phyloP scores from a whole-genome alignment of 1,140 invertebrate species.

The Drosophila suzukii region DNA sequence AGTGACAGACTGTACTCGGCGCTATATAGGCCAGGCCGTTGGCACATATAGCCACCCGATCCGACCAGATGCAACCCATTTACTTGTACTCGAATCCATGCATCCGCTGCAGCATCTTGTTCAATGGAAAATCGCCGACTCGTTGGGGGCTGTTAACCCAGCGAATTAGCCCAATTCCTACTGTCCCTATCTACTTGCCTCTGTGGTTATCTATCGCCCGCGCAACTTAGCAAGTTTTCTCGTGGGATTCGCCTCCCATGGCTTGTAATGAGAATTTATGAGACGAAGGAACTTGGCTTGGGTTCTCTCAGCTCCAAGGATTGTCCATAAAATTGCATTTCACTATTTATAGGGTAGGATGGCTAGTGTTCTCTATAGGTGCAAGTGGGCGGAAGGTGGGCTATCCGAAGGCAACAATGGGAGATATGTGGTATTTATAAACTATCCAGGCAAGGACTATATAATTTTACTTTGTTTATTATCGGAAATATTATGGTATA shows the following conservation, averaged over 20 bases:
- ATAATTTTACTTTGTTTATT: not conserved
- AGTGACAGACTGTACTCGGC: slow-evolving; percentile 61
- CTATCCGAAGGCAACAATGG: not conserved
- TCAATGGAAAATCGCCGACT: slow-evolving; percentile 54
- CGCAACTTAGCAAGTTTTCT: not conserved
- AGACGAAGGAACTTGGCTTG: slow-evolving; percentile 6
- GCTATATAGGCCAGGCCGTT: slow-evolving; percentile 74
- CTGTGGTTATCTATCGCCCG: not conserved
- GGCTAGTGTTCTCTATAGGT: not conserved
- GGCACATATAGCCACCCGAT: slow-evolving; percentile 52
- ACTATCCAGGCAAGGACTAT: not conserved
- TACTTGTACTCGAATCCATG: not conserved
- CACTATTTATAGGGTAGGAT: slow-evolving; percentile 7
- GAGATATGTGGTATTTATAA: not conserved
- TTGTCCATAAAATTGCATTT: slow-evolving; percentile 44
- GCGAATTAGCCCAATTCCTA: not conserved
- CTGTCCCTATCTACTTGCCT: not conserved
- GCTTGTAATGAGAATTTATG: slow-evolving; percentile 22
- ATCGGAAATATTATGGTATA: not conserved
- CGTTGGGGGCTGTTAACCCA: slow-evolving; percentile 18
- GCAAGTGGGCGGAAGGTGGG: not conserved
- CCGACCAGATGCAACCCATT: slow-evolving; percentile 4
- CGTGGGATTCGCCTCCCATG: not conserved
- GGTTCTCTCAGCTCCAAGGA: slow-evolving; percentile 3
- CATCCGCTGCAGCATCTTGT: slow-evolving; percentile 27